Base-by-base conservation (phyloP, 2,113 vertebrate species). In the Rhodinocichla rosea region DNA sequence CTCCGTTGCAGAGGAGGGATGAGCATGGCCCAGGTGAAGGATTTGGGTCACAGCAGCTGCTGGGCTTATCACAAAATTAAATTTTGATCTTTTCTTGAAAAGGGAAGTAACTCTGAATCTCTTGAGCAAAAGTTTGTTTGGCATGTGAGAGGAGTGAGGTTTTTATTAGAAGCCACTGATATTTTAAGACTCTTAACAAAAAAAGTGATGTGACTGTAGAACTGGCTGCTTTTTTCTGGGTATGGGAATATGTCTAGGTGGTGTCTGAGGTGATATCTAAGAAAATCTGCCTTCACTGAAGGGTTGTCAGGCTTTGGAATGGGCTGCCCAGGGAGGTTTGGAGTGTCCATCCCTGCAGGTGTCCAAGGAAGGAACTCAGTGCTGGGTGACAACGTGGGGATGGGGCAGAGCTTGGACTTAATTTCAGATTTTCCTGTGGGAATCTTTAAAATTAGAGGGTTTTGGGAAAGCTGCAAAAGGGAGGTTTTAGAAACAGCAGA, bases 1-100 rank as follows among this genome's bases (percentile, higher is more conserved):
- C 32, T 19, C 19, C 3, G 0, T 2, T 22, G 68, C 37, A 14
- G 44, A 32, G 87, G 55, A 56, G 59, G 47, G n/a, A 0, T 1
- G 2, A 7, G 28, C 7, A 0, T 26, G 32, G 28, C 26, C 22
- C 7, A 1, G 2, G 44, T 3, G 2, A 6, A 28, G 74, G 8
- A 1, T 7, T 39, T 7, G 64, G 73, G 59, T 27, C 60, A 14
- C 40, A 40, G 2, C 49, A 56, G 50, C 39, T 74, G 35, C 22
- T 76, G 8, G 11, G 11, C 27, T 39, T 70, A 47, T 56, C 32
- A 24, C 15, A 11, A 13, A n/a, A 10, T 33, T 35, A 5, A 22
- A 15, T 57, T 52, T 32, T 69, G 7, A 35, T 63, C n/a, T 74
- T 33, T 75, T 28, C 11, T 33, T 68, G 50, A 10, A 47, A 71